phyloP scores from a whole-genome alignment of 2,888 invertebrate species.

The Clostera curtula region DNA sequence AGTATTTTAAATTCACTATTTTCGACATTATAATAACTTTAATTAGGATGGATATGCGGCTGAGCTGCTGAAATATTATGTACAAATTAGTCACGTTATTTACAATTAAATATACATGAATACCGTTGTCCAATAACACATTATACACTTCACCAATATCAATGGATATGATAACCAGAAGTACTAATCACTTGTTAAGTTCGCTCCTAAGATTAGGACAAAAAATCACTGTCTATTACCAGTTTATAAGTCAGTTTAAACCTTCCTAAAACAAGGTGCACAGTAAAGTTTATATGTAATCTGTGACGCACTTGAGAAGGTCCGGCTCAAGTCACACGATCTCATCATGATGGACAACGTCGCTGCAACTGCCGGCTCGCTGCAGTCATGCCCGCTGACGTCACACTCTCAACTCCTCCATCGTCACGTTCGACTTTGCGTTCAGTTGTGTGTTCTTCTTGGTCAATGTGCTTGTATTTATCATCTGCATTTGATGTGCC shows the following conservation, averaged over 20 bases:
- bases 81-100: conserved; percentile 39
- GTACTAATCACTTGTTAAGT: conserved; percentile 6
- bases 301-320: conserved; percentile 66
- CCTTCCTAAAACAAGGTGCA: conserved; percentile 27
- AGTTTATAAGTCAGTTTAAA: conserved; percentile 17
- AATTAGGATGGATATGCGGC: conserved; percentile 68
- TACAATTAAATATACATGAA: conserved; percentile 45
- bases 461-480: conserved; percentile 84
- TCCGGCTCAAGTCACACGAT: conserved; percentile 73
- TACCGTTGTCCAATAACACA: conserved; percentile 26
- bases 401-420: conserved; percentile 92
- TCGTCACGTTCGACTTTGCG: conserved; percentile 76
- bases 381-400: conserved; percentile 77
- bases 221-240: conserved; percentile 13
- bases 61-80: conserved; percentile 46
- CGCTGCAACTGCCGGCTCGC: conserved; percentile 71
- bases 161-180: conserved; percentile 31
- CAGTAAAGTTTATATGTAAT: conserved; percentile 48
- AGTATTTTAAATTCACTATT: conserved; percentile 31
- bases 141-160: conserved; percentile 16
- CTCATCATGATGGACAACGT: conserved; percentile 65
- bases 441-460: conserved; percentile 83
- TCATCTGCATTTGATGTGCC: conserved; percentile 85
- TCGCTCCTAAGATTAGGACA: conserved; percentile 9
- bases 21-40: conserved; percentile 39